Evolutionary conservation across 2,888 invertebrate species (phyloP).

Genomic region (Callimorpha dominula): DNA sequence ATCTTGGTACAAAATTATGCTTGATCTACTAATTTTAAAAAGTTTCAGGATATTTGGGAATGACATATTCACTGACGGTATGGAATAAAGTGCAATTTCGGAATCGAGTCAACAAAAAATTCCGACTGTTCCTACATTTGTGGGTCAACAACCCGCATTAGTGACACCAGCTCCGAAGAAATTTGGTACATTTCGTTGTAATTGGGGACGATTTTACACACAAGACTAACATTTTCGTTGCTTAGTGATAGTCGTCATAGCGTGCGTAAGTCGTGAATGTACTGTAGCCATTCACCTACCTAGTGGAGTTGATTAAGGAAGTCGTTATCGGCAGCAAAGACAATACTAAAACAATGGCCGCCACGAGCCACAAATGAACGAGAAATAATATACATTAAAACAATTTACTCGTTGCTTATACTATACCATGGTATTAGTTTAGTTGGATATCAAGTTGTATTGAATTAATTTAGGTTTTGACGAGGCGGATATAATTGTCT

Average conservation of each 20-base stretch:
- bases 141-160: background rate
- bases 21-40: too few relatives aligned
- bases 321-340: constrained; percentile 62
- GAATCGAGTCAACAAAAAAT: background rate
- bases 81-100: background rate
- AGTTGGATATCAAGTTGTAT: background rate
- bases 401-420: constrained; percentile 22
- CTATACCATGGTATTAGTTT: background rate
- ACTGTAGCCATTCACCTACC: constrained; percentile 33
- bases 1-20: too few relatives aligned
- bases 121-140: background rate
- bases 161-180: background rate
- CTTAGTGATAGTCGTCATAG: too few relatives aligned
- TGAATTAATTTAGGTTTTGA: background rate
- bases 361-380: constrained; percentile 31
- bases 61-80: background rate
- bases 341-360: constrained; percentile 46
- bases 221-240: background rate
- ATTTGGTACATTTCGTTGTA: background rate
- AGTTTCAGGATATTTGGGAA: background rate
- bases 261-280: constrained; percentile 40
- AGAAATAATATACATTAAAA: constrained; percentile 21
- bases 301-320: constrained; percentile 66
- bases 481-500: background rate
- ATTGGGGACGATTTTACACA: background rate